Conservation (phyloP, 30 jellyfish, hydroid and myxozoan species). For the Hydractinia symbiolongicarpus region DNA sequence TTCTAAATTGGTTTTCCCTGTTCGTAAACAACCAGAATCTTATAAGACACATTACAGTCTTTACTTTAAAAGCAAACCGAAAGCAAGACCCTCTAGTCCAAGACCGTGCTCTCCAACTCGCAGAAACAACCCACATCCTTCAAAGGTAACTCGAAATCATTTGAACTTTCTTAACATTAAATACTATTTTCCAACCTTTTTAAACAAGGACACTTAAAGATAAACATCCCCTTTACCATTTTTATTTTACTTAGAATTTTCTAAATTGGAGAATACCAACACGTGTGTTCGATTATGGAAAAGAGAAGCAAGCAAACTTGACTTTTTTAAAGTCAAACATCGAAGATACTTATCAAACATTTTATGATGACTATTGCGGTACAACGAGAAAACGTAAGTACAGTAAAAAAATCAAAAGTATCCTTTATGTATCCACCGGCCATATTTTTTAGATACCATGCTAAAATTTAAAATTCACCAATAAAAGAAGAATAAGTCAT, state of each 20-base stretch:
- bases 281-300: conserved; percentile 29
- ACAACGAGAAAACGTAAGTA: conserved; percentile 27
- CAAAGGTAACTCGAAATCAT: conserved; percentile 43
- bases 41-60: conserved; percentile 37
- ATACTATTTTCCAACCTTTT: neutral
- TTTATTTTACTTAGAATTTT: conserved; percentile 25
- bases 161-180: neutral
- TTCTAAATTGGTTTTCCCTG: conserved; percentile 52
- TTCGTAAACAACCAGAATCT: neutral
- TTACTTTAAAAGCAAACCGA: conserved; percentile 18
- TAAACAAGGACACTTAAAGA: neutral
- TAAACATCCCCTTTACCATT: neutral
- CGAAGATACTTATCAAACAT: conserved; percentile 39
- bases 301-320: conserved; percentile 24
- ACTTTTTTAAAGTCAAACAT: conserved; percentile 28
- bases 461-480: neutral
- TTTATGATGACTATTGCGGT: conserved; percentile 47
- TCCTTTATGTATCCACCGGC: neutral
- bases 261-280: conserved; percentile 62
- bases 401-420: neutral
- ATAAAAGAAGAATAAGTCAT: neutral
- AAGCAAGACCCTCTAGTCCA: conserved; percentile 54
- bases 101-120: conserved; percentile 71
- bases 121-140: conserved; percentile 69
- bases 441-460: neutral